phyloP scores from a whole-genome alignment of 2,888 invertebrate species.

The Cryptophagus acutangulus region DNA sequence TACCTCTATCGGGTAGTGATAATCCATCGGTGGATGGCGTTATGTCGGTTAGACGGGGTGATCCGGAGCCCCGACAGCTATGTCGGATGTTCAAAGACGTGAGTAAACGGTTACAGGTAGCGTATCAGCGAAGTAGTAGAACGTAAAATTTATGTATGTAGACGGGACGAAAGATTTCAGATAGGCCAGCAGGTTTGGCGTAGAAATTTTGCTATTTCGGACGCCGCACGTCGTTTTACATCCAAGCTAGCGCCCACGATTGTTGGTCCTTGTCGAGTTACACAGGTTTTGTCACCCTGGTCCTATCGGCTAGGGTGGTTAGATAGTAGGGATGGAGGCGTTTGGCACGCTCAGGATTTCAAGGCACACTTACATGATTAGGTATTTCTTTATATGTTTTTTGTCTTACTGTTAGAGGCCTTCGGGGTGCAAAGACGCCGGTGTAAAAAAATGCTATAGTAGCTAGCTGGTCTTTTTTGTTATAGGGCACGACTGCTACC shows the following conservation, averaged over 20 bases:
- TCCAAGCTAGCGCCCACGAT: conserved; percentile 22
- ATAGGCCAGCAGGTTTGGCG: conserved; percentile 19
- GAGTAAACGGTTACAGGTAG: conserved; percentile 10
- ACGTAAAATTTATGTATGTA: conserved; percentile 17
- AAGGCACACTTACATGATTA: too few species aligned
- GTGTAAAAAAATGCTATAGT: too few species aligned
- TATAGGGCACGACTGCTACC: too few species aligned
- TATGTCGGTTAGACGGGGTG: too few species aligned
- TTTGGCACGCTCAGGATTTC: too few species aligned
- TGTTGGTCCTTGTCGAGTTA: conserved; percentile 8
- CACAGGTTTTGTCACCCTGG: conserved; percentile 10
- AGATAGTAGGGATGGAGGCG: too few species aligned
- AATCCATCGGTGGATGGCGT: too few species aligned
- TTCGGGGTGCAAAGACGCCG: too few species aligned
- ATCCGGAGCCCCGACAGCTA: background rate
- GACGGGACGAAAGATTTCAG: conserved; percentile 9
- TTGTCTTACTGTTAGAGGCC: too few species aligned
- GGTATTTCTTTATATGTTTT: too few species aligned
- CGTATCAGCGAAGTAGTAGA: conserved; percentile 13
- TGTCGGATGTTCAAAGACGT: conserved; percentile 8
- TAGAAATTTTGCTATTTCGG: conserved; percentile 20
- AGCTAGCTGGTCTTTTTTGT: too few species aligned
- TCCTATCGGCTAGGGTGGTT: conserved; percentile 10
- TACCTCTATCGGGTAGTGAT: conserved; percentile 17
- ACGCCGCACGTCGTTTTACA: conserved; percentile 20